phyloP scores from a whole-genome alignment of 1,140 invertebrate genomes.

The Ruditapes philippinarum region DNA sequence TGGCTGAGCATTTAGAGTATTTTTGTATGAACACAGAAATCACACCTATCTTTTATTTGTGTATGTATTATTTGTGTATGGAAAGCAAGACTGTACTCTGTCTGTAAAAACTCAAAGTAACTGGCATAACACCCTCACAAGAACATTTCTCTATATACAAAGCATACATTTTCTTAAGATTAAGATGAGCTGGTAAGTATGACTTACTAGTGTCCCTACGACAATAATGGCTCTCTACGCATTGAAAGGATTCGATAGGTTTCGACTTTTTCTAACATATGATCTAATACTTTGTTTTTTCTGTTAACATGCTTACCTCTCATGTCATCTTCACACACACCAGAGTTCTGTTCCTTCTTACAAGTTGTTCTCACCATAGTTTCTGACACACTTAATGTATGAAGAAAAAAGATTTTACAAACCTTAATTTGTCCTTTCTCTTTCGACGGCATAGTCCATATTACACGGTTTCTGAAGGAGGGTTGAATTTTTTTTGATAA shows the following conservation, averaged over 20 bases:
- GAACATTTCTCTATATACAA: neutral
- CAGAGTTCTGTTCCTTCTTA: neutral
- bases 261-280: neutral
- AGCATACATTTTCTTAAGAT: neutral
- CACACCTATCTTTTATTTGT: too few species aligned
- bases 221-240: neutral
- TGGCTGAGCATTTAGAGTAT: too few species aligned
- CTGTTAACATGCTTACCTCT: neutral
- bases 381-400: constrained; percentile 6
- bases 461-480: too few species aligned
- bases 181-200: neutral
- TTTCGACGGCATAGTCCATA: too few species aligned
- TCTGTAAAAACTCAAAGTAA: too few species aligned
- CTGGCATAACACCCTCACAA: neutral
- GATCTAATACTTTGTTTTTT: neutral
- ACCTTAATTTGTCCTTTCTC: too few species aligned
- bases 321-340: neutral
- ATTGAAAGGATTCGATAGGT: neutral
- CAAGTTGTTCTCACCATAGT: neutral
- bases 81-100: too few species aligned
- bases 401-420: constrained; percentile 47
- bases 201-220: neutral
- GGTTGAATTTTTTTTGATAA: neutral
- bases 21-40: too few species aligned
- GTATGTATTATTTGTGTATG: too few species aligned